Conservation (phyloP, 2,113 vertebrate species). For the Solea solea region DNA sequence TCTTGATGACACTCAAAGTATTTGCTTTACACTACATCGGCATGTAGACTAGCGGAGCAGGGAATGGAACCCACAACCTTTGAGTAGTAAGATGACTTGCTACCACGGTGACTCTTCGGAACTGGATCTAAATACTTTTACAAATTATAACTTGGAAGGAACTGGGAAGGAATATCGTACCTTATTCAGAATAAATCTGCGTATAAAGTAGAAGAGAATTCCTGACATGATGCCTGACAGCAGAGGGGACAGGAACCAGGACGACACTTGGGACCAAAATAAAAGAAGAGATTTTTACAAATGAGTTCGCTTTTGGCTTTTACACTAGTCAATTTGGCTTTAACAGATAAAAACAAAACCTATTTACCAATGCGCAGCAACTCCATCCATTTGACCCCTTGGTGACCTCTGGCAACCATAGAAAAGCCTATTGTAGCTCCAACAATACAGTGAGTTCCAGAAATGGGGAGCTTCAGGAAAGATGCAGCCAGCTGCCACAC, state of each 20-base stretch:
- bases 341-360: background rate
- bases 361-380: constrained; percentile 92
- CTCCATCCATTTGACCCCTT: constrained; percentile 91
- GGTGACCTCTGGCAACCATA: constrained; percentile 88
- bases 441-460: constrained; percentile 97
- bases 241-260: constrained; percentile 96
- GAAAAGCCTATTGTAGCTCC: constrained; percentile 96
- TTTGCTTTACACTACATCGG: no score
- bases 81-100: no score
- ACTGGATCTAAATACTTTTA: no score
- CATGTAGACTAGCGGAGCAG: no score
- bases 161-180: constrained; percentile 71
- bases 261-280: constrained; percentile 82
- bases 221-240: constrained; percentile 96
- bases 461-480: constrained; percentile 96
- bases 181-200: constrained; percentile 90
- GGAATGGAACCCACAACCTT: no score
- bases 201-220: constrained; percentile 90
- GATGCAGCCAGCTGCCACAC: constrained; percentile 95
- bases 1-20: no score
- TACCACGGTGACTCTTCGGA: no score
- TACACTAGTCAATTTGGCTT: background rate
- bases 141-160: no score
- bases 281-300: constrained; percentile 16
- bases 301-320: background rate